Base-by-base conservation (phyloP, 2,797 vertebrate genomes). In the Alauda arvensis region DNA sequence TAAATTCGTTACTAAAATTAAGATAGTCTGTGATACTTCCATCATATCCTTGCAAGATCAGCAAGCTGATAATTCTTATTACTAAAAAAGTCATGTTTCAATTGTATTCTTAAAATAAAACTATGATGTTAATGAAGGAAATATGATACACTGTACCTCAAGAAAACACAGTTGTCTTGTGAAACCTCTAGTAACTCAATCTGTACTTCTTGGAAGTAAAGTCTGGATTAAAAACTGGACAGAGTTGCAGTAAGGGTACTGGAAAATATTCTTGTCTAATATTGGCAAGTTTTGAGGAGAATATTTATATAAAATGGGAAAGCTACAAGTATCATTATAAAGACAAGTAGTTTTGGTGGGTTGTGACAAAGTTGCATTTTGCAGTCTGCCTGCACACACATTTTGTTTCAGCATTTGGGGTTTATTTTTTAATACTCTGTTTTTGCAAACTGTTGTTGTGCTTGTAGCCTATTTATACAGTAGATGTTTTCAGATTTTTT, bases 151-250 rank as follows among this genome's bases (percentile, higher is more conserved):
- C 3, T 75, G 2, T 63, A 83, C 51, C 31, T 88, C 48, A 46
- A 56, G 59, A 63, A 85, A 83, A 59, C 37, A 48, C 6, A 39
- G 6, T 6, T 70, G 14, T 77, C 59, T 56, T 61, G 18, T 57
- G 39, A 81, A 83, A 71, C 8, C 78, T 88, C 7, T 46, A 19
- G 29, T 83, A 75, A 75, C 20, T 72, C 4, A 17, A 9, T 34
- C n/a, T 84, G 19, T 67, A 11, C 46, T 66, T 71, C 52, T 68
- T 60, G 46, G 74, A 85, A 88, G 16, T 83, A 56, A 91, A 66
- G 67, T 70, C 42, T 61, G 55, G 49, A 65, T 83, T 91, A 83
- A 93, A 94, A 91, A 83, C 83, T 81, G 67, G 33, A 45, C 90
- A 89, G 77, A 91, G 63, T 67, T 89, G 55, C 71, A 81, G 17